Conservation (phyloP, 2,797 vertebrate species). For the Premnoplex brunnescens region DNA sequence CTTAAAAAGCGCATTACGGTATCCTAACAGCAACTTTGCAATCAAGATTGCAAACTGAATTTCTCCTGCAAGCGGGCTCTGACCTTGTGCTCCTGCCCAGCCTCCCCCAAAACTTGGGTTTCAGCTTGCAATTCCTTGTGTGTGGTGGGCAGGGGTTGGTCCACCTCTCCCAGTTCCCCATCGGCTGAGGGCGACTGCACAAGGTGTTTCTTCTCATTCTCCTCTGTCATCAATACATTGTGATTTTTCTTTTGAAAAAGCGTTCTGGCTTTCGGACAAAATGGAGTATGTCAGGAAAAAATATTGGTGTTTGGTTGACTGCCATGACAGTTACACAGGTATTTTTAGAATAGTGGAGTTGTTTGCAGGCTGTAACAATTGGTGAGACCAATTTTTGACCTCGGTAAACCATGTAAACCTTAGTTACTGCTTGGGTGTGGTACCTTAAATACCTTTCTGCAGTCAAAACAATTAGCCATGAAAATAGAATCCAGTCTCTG, state of each 20-base stretch:
- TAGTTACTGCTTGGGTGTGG: neutral
- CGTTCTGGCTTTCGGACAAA: neutral
- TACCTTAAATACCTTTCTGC: neutral
- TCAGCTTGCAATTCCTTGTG: neutral
- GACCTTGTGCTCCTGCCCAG: neutral
- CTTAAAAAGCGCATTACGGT: neutral
- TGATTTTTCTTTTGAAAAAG: neutral
- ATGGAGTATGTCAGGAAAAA: neutral
- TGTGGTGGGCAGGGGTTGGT: neutral
- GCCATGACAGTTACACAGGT: neutral
- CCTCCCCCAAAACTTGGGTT: neutral
- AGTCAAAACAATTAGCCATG: neutral
- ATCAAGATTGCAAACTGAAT: neutral
- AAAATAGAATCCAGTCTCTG: neutral
- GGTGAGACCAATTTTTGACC: neutral
- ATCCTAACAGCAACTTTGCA: neutral
- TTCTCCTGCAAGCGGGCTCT: neutral
- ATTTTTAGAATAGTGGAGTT: neutral
- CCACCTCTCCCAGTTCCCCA: neutral
- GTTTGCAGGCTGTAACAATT: neutral
- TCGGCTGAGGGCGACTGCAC: fast-evolving
- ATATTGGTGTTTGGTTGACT: neutral
- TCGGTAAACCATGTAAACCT: fast-evolving
- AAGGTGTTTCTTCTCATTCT: neutral
- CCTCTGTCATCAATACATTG: neutral